Evolutionary conservation across 2,888 invertebrate species (phyloP), one percentile per base, ranked within the genome.

Genomic region (Zygothrica quintamaculata): DNA sequence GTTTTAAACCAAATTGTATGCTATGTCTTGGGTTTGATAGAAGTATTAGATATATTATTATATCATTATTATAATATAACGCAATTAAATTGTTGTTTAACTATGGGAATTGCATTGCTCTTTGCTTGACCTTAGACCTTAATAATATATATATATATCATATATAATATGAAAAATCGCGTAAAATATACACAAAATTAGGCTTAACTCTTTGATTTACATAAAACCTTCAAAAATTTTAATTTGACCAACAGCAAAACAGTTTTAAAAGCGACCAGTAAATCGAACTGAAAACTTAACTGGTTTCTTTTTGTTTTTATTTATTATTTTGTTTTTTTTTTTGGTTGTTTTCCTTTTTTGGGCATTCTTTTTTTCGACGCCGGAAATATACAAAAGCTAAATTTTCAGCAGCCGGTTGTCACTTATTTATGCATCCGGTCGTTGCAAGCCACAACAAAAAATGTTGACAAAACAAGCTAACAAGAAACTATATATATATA

Each of bases 391-490:
- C 56, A 47, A 67, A 70, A 66, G 40, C 69, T 29, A 51, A 48
- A 25, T 57, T 64, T 55, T 62, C 71, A 72, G 47, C 77, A 64
- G 59, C 61, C 72, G 71, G 70, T 65, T 80, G 84, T 84, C 78
- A 84, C 78, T 77, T 82, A 84, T 87, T 87, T 87, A 81, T 82
- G 73, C 85, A 87, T 84, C 82, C 82, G 87, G 85, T 65, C 29
- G 61, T 56, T 77, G 56, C 61, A 69, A 12, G 29, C 39, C 15
- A 22, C 18, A 59, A 26, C 46, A 40, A 59, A 60, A 60, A 65
- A 50, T 15, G 34, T 42, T 37, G 18, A 39, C 46, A 44, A 26
- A 22, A 15, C n/a, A n/a, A 44, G 16, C 55, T 47, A 47, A 43
- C 13, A 61, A 53, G 16, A 57, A 48, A 59, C 13, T 11, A 39